Base-by-base conservation (phyloP, 92 coral and sea anemone species). In the Siderastrea siderea region DNA sequence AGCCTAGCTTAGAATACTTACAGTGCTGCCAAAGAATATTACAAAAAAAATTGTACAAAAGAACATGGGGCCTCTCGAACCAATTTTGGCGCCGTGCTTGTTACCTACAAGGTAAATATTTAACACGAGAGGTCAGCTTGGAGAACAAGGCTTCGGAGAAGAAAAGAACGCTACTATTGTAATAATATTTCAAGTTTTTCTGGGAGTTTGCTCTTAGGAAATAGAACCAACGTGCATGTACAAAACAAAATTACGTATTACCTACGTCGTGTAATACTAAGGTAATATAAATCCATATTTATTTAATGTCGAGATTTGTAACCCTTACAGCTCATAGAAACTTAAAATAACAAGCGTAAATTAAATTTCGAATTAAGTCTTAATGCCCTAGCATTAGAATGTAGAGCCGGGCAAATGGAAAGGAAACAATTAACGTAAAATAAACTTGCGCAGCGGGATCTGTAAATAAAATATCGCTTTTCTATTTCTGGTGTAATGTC, bases 401-500 rank as follows among this genome's bases (percentile, higher is more conserved):
- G 64, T n/a, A 78, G 26, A 77, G 81, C 45, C 6, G 43, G 10
- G 7, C 7, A 47, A 44, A 6, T 10, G 11, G 10, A 17, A 46
- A 46, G 43, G 2, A 8, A 52, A 51, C 8, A 49, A n/a, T 26
- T 38, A 26, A 26, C 38, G 47, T 50, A 49, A 66, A 65, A 17
- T 67, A 67, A 67, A 68, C 9, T 6, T 14, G 48, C 13, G 62
- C 64, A 50, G 53, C 62, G 43, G 84, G 75, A 57, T 80, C 47
- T 80, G 66, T 52, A 43, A 80, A 51, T 66, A 68, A 80, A 51
- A 7, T 13, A 47, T 44, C 50, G 19, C 8, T 77, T 77, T 76
- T 55, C 48, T 58, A 58, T 14, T 58, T 61, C 57, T 15, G 52
- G 44, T 47, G 55, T 50, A 1, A 2, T 26, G 38, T 26, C 38